Evolutionary conservation across 2,797 vertebrate species (phyloP).

Genomic region (Hypotaenidia philippensis): DNA sequence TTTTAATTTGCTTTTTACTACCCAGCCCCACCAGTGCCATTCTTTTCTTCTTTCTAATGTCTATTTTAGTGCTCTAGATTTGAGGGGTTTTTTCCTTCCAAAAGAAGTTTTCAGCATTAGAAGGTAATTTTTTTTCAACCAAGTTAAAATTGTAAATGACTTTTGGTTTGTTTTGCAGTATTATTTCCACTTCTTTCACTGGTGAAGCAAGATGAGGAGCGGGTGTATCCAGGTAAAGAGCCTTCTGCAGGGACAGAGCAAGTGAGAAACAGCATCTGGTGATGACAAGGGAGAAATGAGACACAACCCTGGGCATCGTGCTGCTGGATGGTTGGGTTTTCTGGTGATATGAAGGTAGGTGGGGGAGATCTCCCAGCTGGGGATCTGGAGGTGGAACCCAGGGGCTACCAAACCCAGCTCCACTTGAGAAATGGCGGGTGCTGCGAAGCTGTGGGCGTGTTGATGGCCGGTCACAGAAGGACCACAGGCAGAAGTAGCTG

Average conservation of each 20-base stretch:
- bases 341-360: neutral
- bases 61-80: neutral
- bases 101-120: neutral
- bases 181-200: slow-evolving; percentile 69
- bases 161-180: slow-evolving; percentile 53
- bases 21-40: neutral
- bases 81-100: neutral
- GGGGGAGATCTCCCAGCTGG: neutral
- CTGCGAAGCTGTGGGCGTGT: neutral
- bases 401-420: neutral
- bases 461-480: neutral
- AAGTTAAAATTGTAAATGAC: neutral
- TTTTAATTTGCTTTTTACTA: neutral
- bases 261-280: neutral
- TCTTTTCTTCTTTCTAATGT: neutral
- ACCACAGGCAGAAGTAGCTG: too few species aligned
- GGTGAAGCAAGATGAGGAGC: slow-evolving; percentile 70
- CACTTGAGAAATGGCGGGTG: accelerated
- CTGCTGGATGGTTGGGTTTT: slow-evolving; percentile 59
- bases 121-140: neutral
- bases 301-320: neutral
- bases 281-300: neutral
- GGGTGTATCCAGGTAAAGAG: slow-evolving; percentile 32
- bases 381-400: neutral
- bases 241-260: neutral